Evolutionary conservation across 2,113 vertebrate genomes (phyloP).

Genomic region (Cololabis saira): DNA sequence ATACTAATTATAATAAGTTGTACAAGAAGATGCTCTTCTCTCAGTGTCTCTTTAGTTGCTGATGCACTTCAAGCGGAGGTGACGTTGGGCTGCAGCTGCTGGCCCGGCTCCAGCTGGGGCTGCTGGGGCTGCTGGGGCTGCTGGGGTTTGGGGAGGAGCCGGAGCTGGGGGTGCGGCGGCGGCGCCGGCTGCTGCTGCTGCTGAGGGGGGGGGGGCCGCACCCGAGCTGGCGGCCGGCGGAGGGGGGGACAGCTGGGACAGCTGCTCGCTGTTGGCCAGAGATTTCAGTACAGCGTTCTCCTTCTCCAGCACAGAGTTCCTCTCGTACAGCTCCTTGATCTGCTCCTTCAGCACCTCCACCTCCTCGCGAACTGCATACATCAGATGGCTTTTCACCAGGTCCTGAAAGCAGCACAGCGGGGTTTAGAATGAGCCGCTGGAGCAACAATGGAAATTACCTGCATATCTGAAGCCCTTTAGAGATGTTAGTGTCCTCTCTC

Average conservation of each 20-base stretch:
- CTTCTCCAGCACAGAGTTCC: conserved; percentile 97
- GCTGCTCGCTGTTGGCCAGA: conserved; percentile 94
- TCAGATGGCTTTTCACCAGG: conserved; percentile 99
- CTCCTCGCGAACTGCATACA: conserved; percentile 98
- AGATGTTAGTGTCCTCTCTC: no score
- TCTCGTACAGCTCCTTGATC: conserved; percentile 98
- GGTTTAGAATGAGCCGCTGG: no score
- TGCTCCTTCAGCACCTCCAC: conserved; percentile 99
- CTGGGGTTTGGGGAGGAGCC: conserved; percentile 50
- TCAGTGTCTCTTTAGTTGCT: conserved; percentile 11
- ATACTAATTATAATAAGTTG: conserved; percentile 64
- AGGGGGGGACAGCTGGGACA: conserved; percentile 91
- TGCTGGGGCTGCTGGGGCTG: no score
- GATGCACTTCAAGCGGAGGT: conserved; percentile 89
- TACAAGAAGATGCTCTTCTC: conserved; percentile 57
- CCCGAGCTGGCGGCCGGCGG: conserved; percentile 67
- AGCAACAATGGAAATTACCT: no score
- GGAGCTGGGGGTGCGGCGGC: conserved; percentile 41
- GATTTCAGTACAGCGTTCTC: conserved; percentile 98
- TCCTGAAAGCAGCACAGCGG: conserved; percentile 81
- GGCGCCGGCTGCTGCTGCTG: conserved; percentile 59
- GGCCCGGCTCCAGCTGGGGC: conserved; percentile 61
- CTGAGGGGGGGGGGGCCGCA: conserved; percentile 45
- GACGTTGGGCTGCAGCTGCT: conserved; percentile 87
- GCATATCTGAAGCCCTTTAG: no score